These are phyloP conservation scores for Girardinus metallicus DNA, from an alignment of 2,797 vertebrate species.

Conservation along the genomic window DNA sequence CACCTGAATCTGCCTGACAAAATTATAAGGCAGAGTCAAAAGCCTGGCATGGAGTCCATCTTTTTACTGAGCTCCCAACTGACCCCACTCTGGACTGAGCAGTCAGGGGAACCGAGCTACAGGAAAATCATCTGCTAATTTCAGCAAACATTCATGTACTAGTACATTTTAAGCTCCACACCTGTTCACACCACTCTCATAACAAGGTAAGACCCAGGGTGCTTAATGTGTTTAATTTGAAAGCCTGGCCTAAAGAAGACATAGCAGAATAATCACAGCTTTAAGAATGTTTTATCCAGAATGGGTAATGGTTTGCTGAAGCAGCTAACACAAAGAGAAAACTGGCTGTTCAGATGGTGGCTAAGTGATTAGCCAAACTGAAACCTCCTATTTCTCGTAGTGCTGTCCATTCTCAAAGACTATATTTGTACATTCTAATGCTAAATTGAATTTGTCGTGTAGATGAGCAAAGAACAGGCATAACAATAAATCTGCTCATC, in stretches of 20 bases:
- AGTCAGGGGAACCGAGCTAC: not conserved
- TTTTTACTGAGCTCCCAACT: not conserved
- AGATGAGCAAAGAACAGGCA: not conserved
- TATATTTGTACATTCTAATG: not conserved
- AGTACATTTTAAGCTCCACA: too few relatives aligned
- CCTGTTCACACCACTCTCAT: not conserved
- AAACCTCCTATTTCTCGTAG: not conserved
- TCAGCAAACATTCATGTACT: not conserved
- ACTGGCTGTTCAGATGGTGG: not conserved
- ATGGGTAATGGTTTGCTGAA: not conserved
- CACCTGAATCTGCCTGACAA: not conserved
- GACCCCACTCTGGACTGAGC: not conserved
- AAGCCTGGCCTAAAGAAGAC: not conserved
- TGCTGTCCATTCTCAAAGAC: not conserved
- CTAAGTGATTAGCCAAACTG: not conserved
- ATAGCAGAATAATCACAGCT: not conserved
- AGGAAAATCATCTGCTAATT: not conserved
- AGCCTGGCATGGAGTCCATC: not conserved
- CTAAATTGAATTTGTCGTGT: too few relatives aligned
- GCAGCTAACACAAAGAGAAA: not conserved
- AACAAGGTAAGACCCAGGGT: not conserved
- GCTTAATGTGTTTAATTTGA: not conserved
- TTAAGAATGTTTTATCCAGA: not conserved
- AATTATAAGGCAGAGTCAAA: not conserved
- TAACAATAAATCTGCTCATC: not conserved